Conservation (phyloP, 2,113 vertebrate genomes). For the Eulemur macaco region DNA sequence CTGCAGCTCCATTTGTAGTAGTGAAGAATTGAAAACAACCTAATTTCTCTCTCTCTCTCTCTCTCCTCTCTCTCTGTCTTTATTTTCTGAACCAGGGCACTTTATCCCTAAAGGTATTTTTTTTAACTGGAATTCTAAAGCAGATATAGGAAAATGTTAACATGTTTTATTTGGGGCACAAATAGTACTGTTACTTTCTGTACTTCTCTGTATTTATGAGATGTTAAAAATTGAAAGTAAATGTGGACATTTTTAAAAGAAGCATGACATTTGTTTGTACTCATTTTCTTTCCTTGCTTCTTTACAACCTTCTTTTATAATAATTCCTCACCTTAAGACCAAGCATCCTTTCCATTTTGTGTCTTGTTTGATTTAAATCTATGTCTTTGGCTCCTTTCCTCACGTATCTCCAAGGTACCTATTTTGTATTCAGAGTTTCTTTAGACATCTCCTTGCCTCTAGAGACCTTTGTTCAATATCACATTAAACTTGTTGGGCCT, state of each 20-base stretch:
- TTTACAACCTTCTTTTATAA: neutral
- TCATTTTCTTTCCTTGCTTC: neutral
- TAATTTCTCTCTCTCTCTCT: neutral
- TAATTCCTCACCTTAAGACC: neutral
- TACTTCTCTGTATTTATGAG: neutral
- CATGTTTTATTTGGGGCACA: neutral
- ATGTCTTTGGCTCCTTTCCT: neutral
- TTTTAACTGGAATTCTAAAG: neutral
- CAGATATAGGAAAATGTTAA: neutral
- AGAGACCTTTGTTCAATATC: neutral
- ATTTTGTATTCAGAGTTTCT: neutral
- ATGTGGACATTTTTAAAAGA: neutral
- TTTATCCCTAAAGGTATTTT: conserved; percentile 17
- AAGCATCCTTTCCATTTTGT: neutral
- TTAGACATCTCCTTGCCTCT: neutral
- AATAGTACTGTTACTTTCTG: neutral
- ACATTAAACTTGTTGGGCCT: neutral
- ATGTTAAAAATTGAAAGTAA: neutral
- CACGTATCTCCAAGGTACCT: neutral
- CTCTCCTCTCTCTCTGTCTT: too few relatives aligned
- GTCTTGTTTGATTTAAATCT: neutral
- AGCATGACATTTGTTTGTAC: neutral
- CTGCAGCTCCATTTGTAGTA: neutral
- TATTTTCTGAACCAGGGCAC: neutral
- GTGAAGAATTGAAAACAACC: neutral